Evolutionary conservation across 2,888 invertebrate species (phyloP).

Genomic region (Morpho achilles): DNA sequence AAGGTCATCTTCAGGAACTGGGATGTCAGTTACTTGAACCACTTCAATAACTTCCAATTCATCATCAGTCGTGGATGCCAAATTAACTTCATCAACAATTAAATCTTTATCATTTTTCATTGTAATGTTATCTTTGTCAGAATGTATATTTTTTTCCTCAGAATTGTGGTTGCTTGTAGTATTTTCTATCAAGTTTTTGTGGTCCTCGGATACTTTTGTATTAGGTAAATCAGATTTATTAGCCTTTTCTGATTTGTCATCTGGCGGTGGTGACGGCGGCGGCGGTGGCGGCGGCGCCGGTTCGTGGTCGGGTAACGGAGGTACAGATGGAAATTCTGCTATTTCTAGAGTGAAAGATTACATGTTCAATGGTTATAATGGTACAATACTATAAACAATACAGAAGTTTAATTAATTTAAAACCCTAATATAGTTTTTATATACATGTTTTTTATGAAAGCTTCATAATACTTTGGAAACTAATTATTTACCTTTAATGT

Average conservation of each 20-base stretch:
- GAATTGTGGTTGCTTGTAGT: too few relatives aligned
- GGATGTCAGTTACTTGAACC: slow-evolving; percentile 50
- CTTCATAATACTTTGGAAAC: background rate
- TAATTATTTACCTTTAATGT: too few relatives aligned
- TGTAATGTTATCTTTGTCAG: background rate
- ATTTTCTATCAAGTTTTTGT: too few relatives aligned
- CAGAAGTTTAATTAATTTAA: background rate
- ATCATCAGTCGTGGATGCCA: slow-evolving; percentile 26
- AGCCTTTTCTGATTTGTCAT: slow-evolving; percentile 17
- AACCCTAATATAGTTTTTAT: background rate
- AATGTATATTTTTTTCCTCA: too few relatives aligned
- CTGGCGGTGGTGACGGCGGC: slow-evolving; percentile 35
- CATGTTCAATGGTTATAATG: slow-evolving; percentile 2
- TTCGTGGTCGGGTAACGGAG: slow-evolving; percentile 67
- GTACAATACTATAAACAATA: background rate
- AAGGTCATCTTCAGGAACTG: slow-evolving; percentile 43
- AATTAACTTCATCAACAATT: slow-evolving; percentile 19
- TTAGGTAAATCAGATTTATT: background rate
- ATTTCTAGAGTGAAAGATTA: slow-evolving; percentile 40
- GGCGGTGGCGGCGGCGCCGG: slow-evolving; percentile 52
- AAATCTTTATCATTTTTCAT: slow-evolving; percentile 10
- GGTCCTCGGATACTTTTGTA: slow-evolving; percentile 9
- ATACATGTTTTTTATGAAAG: background rate
- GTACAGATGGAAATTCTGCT: slow-evolving; percentile 59
- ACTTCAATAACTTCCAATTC: slow-evolving; percentile 47